Evolutionary conservation across 2,797 vertebrate species (phyloP), one percentile per base, ranked within the genome.

Genomic region (Sardinella longiceps): DNA sequence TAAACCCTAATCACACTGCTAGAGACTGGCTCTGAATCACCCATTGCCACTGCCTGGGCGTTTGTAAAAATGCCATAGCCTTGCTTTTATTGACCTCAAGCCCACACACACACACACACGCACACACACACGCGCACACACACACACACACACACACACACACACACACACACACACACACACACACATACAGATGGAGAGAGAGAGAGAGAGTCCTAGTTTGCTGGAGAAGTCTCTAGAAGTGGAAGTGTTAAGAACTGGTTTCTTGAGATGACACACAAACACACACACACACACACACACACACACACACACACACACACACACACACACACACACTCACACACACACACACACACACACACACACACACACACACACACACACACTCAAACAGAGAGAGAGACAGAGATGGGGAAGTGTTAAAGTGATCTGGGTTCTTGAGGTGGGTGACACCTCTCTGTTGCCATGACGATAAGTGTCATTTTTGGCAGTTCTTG

Each of bases 391-490:
- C n/a, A n/a, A n/a, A n/a, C n/a, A n/a, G n/a, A n/a, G n/a, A n/a
- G n/a, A n/a, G n/a, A n/a, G n/a, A n/a, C n/a, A 77, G n/a, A 85
- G 37, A 28, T 3, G 9, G 43, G 33, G 5, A 60, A 51, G 63
- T 66, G 25, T 70, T 25, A 70, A 30, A n/a, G n/a, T n/a, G 25
- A 33, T 3, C 28, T 12, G 51, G 1, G 12, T 70, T 33, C 63
- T 25, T 15, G 86, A 48, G 86, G 30, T 60, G 70, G 51, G 53
- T 58, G 85, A 87, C 89, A 90, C 86, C 85, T 82, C 30, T 85
- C 20, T 30, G 88, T 91, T 81, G 20, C 91, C 86, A 89, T 90
- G 88, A 88, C 85, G 87, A 91, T 88, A 82, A 87, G 48, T 80
- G 63, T 50, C 82, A 50, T 86, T 84, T 89, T 85, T 84, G 53